Conservation (phyloP, 2,113 vertebrate species). For the Hirundichthys speculiger region DNA sequence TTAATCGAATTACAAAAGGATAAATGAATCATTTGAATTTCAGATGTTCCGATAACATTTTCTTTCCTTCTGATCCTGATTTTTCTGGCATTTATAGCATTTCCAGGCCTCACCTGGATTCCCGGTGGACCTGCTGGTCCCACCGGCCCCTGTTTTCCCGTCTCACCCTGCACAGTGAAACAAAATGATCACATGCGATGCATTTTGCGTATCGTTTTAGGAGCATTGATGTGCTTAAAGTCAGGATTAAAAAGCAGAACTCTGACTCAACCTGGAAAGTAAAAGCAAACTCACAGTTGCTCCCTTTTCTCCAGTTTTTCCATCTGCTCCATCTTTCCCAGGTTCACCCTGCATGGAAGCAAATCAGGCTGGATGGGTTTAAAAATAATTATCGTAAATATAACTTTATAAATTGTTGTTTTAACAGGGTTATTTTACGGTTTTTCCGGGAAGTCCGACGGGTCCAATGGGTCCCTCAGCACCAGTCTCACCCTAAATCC, state of each 20-base stretch:
- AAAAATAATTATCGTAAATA: background rate
- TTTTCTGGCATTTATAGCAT: too few relatives aligned
- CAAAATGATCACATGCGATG: background rate
- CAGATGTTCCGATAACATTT: too few relatives aligned
- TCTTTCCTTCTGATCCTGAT: too few relatives aligned
- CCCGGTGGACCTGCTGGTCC: slow-evolving; percentile 75
- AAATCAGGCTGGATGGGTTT: too few relatives aligned
- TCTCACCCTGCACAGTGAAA: slow-evolving; percentile 70
- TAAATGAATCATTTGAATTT: too few relatives aligned
- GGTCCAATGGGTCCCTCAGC: slow-evolving; percentile 72
- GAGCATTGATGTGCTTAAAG: background rate
- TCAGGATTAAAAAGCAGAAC: background rate
- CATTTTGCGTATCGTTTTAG: background rate
- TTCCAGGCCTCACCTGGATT: slow-evolving; percentile 68
- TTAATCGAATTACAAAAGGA: too few relatives aligned
- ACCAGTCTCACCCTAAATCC: slow-evolving; percentile 76
- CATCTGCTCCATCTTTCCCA: slow-evolving; percentile 77
- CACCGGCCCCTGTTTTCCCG: slow-evolving; percentile 80
- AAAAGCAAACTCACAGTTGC: slow-evolving; percentile 66
- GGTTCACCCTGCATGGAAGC: slow-evolving; percentile 73
- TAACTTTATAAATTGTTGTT: background rate
- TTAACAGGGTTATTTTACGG: slow-evolving; percentile 58
- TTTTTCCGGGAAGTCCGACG: slow-evolving; percentile 78
- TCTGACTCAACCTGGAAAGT: background rate
- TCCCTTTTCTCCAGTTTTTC: slow-evolving; percentile 77